phyloP scores from a whole-genome alignment of 2,797 vertebrate genomes.

The Hemibagrus guttatus region DNA sequence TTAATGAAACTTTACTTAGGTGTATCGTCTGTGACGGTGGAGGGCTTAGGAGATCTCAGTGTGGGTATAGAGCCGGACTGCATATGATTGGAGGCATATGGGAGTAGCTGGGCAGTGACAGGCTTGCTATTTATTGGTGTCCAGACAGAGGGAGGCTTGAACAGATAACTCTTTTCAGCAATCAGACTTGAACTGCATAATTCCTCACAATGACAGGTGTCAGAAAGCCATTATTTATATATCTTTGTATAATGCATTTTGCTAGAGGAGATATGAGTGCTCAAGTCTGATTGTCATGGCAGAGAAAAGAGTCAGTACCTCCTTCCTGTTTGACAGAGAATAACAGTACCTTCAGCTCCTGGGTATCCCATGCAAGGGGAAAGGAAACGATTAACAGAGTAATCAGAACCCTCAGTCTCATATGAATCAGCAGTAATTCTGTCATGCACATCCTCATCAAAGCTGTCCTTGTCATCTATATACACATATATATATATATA shows the following conservation, averaged over 20 bases:
- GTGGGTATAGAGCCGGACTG: slow-evolving; percentile 54
- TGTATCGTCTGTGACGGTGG: slow-evolving; percentile 50
- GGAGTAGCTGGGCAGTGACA: slow-evolving; percentile 59
- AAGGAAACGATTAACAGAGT: slow-evolving; percentile 74
- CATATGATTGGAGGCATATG: slow-evolving; percentile 58
- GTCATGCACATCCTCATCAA: slow-evolving; percentile 51
- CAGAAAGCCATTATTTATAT: slow-evolving; percentile 11
- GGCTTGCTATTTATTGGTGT: slow-evolving; percentile 74
- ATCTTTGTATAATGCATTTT: slow-evolving; percentile 12
- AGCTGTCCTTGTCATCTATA: slow-evolving; percentile 33
- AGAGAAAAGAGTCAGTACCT: slow-evolving; percentile 67
- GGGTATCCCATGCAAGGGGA: slow-evolving; percentile 76
- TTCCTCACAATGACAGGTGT: slow-evolving; percentile 51
- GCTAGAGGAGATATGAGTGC: slow-evolving; percentile 39
- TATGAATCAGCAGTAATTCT: slow-evolving; percentile 52
- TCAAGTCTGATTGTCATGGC: slow-evolving; percentile 55
- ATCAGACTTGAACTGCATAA: slow-evolving; percentile 66
- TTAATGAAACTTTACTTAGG: slow-evolving; percentile 45
- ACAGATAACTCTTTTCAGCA: slow-evolving; percentile 64
- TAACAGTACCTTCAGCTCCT: slow-evolving; percentile 84
- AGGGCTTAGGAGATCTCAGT: slow-evolving; percentile 47
- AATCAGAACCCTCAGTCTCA: slow-evolving; percentile 58
- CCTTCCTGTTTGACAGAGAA: slow-evolving; percentile 68
- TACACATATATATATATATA: background rate
- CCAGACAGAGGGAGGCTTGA: slow-evolving; percentile 65